Base-by-base conservation (phyloP, 92 coral and sea anemone species). In the Isaurus tuberculatus region DNA sequence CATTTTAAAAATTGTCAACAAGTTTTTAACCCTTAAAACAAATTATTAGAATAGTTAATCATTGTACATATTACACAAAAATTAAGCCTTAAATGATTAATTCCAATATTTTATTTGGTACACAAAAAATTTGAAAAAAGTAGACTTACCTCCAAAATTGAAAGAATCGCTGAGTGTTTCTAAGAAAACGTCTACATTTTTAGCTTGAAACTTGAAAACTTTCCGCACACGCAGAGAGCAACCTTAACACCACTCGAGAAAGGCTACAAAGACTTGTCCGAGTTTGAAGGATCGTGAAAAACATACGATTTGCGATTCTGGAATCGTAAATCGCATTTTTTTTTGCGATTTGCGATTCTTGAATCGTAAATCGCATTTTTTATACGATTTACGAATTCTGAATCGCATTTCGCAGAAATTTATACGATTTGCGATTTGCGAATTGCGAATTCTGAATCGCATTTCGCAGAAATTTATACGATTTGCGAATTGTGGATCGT, bases 271-370 rank as follows among this genome's bases (percentile, higher is more conserved):
- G 61, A 53, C 61, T 53, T 53, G 3, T 53, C 61, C 61, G 19
- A 4, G 61, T 53, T 53, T 53, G 61, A 53, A 53, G 61, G 61
- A n/a, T 53, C 61, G 67, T n/a, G n/a, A n/a, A n/a, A n/a, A n/a
- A n/a, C n/a, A n/a, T n/a, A n/a, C n/a, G n/a, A n/a, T n/a, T n/a
- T n/a, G n/a, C n/a, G n/a, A n/a, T n/a, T n/a, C n/a, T n/a, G n/a
- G n/a, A n/a, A n/a, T n/a, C n/a, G n/a, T 20, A 7, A 25, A 61
- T 20, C 28, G 31, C 32, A 61, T 14, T 51, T 51, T 51, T 51
- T 51, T 51, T n/a, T n/a, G n/a, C n/a, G n/a, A n/a, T n/a, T n/a
- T n/a, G n/a, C n/a, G n/a, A n/a, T n/a, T n/a, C n/a, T n/a, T n/a
- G n/a, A n/a, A n/a, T n/a, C n/a, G n/a, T n/a, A n/a, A n/a, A n/a